Evolutionary conservation across 2,797 vertebrate genomes (phyloP).

Genomic region (Hypotaenidia philippensis): DNA sequence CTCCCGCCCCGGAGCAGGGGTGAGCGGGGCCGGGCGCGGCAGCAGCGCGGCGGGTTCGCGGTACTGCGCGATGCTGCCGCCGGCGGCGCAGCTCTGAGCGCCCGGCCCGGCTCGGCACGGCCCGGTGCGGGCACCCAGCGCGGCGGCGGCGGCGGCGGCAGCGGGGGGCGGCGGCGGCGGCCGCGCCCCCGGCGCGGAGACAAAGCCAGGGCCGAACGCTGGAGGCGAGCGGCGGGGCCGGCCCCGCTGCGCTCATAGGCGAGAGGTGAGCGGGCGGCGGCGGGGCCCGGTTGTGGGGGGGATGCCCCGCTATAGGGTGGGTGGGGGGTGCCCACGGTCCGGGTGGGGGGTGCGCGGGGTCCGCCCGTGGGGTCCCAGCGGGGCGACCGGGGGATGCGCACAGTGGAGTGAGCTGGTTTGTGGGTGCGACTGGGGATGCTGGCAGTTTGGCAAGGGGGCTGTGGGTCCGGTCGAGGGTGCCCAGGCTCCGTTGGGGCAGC

Average conservation of each 20-base stretch:
- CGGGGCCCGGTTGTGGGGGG: background rate
- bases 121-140: background rate
- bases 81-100: background rate
- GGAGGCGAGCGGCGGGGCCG: background rate
- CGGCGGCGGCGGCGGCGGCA: background rate
- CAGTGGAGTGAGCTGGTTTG: background rate
- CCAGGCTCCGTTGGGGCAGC: background rate
- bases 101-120: background rate
- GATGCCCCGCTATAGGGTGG: background rate
- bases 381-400: background rate
- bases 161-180: background rate
- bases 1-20: background rate
- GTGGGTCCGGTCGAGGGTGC: background rate
- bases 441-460: background rate
- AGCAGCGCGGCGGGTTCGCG: background rate
- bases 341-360: background rate
- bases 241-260: background rate
- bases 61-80: background rate
- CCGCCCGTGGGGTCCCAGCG: background rate
- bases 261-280: background rate
- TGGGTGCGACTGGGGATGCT: background rate
- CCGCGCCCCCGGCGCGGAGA: constrained; percentile 23
- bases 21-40: background rate
- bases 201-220: constrained; percentile 20
- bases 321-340: background rate